Evolutionary conservation across 2,797 vertebrate genomes (phyloP), one percentile per base, ranked within the genome.

Genomic region (Pampus argenteus): DNA sequence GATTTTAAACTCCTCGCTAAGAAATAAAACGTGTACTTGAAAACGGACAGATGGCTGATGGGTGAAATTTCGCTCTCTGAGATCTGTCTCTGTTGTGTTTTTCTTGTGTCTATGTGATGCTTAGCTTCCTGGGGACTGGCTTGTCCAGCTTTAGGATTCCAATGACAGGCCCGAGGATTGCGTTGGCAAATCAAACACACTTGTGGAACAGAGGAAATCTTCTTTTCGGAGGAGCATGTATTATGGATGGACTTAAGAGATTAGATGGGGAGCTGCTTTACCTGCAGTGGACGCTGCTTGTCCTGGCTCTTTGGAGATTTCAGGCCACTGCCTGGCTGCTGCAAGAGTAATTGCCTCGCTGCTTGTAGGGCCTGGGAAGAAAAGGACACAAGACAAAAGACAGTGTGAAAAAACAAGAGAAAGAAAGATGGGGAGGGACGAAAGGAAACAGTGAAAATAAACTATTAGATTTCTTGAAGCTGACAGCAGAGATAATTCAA

Each of bases 221-320:
- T 93, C 86, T 89, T 91, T 91, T 92, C 73, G 58, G 81, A 84
- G 86, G 84, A 83, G 70, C 85, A 92, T 92, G 92, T 92, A 92
- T 94, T 93, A 93, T 92, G 91, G 91, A 93, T 92, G 91, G 92
- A 93, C 86, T 92, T 93, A 91, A 90, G 90, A 94, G 92, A 95
- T 94, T 93, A 95, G 90, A 86, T 56, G 34, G 79, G 80, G 83
- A 84, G 87, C 89, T 86, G 95, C 96, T 90, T 95, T 95, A 99
- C 98, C 98, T 99, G 98, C 92, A 99, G 94, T 90, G 96, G 96
- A 95, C 98, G 97, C 94, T 99, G 98, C 94, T 99, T 99, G 92
- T 99, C 98, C 93, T 95, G 97, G 94, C 93, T 96, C 95, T 99
- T 99, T 95, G 98, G 98, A 96, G 98, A 99, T 92, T 99, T 99